Base-by-base conservation (phyloP, 2,888 invertebrate species). In the Acronicta aceris region DNA sequence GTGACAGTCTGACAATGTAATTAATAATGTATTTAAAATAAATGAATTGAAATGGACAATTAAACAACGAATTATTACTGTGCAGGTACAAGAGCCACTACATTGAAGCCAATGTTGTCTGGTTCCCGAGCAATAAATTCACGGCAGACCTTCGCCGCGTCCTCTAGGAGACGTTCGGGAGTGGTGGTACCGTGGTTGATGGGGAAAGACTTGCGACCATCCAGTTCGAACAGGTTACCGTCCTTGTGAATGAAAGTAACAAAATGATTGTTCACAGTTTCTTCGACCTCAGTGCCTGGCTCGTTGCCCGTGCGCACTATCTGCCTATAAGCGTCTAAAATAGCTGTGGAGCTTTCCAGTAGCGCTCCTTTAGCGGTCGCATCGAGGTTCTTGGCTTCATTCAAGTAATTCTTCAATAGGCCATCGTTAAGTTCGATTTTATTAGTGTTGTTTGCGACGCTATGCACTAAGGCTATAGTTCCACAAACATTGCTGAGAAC, bases 401-500 rank as follows among this genome's bases (percentile, higher is more conserved):
- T 96, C 45, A 98, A 84, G 79, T 98, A 98, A 50, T 95, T 96
- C 88, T 98, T 97, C 59, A 98, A 89, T 6, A 96, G 95, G 0
- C 98, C 98, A 38, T 95, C 92, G 5, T 76, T 68, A 6, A 98
- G 84, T 30, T 95, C 89, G 53, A 98, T 96, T 13, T 96, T 96
- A 67, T 97, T 96, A n/a, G 93, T 90, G 86, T 98, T 98, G 88
- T 99, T 99, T 10, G 98, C 98, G 64, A 99, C 95, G 75, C 98
- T 96, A 87, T 99, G 99, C 58, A 99, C 97, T 49, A 99, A 93
- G 7, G 99, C 99, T 68, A 99, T 97, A 1, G 99, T 99, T 30
- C 99, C 99, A 89, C 99, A 99, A 5, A 99, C 98, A 90, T 99
- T 99, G 66, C 97, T 97, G 25, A 99, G 96, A 25, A 96, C 96